Conservation (phyloP, 2,888 invertebrate genomes). For the Calameuta filiformis region DNA sequence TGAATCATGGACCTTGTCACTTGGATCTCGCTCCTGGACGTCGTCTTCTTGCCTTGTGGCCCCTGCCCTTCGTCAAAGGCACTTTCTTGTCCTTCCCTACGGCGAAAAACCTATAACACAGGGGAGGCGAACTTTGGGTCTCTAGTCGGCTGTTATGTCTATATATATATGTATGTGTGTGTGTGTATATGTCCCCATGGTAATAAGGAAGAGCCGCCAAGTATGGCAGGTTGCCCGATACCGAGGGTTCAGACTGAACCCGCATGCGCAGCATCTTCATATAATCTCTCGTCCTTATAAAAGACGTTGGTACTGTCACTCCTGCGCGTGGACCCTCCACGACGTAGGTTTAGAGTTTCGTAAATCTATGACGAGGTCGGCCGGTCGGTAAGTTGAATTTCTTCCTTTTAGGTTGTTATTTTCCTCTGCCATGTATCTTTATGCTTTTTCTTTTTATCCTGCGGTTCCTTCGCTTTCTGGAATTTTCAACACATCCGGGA, state of each 20-base stretch:
- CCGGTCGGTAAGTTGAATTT: neutral
- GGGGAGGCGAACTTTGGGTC: neutral
- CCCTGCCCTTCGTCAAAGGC: neutral
- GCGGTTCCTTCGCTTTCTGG: neutral
- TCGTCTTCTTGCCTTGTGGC: neutral
- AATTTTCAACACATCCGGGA: slow-evolving; percentile 12
- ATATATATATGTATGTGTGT: neutral
- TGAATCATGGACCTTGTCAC: slow-evolving; percentile 46
- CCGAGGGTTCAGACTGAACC: neutral
- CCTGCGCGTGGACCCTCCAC: neutral
- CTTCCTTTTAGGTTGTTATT: neutral
- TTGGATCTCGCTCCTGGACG: neutral
- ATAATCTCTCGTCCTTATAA: neutral
- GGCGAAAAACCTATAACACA: neutral
- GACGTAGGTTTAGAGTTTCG: neutral
- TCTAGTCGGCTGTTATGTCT: neutral
- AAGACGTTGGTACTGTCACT: neutral
- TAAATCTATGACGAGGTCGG: neutral
- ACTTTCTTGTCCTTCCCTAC: neutral
- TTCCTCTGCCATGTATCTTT: neutral
- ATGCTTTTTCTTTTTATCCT: neutral
- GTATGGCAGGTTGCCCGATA: neutral
- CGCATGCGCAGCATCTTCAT: neutral
- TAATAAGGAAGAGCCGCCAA: neutral
- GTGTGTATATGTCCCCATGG: neutral